These are phyloP conservation scores for Cyprinodon variegatus DNA, from an alignment of 2,113 vertebrate species.

Conservation along the genomic window DNA sequence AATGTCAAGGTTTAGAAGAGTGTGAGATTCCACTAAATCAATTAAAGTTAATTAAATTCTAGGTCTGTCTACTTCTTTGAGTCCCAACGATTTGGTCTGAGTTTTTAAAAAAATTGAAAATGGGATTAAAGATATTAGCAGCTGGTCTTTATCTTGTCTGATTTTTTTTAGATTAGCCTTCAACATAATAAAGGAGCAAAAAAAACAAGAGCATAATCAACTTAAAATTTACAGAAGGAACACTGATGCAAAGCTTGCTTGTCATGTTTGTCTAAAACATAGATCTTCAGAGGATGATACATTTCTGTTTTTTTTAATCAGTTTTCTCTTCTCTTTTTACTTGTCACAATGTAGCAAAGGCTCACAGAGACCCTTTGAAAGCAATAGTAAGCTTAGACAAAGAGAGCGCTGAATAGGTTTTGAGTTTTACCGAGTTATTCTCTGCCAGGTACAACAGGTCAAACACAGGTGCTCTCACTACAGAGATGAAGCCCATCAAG, in stretches of 20 bases:
- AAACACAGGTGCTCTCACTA: conserved; percentile 33
- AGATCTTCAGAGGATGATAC: conserved; percentile 19
- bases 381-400: conserved; percentile 17
- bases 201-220: conserved; percentile 9
- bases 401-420: conserved; percentile 19
- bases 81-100: too few relatives aligned
- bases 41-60: neutral
- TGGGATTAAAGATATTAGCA: conserved; percentile 41
- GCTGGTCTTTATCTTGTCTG: conserved; percentile 40
- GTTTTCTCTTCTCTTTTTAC: conserved; percentile 20
- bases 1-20: neutral
- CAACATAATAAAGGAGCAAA: conserved; percentile 27
- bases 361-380: conserved; percentile 21
- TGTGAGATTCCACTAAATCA: neutral
- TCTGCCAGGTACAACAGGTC: conserved; percentile 40
- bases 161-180: conserved; percentile 26
- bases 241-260: conserved; percentile 13
- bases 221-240: conserved; percentile 3
- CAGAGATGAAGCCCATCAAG: conserved; percentile 27
- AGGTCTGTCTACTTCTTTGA: neutral
- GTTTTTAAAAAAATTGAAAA: conserved; percentile 19
- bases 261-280: conserved; percentile 1
- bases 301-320: conserved; percentile 24
- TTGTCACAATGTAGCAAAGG: conserved; percentile 7
- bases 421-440: conserved; percentile 25